Evolutionary conservation across 2,888 invertebrate genomes (phyloP).

Genomic region (Patella ulyssiponensis): DNA sequence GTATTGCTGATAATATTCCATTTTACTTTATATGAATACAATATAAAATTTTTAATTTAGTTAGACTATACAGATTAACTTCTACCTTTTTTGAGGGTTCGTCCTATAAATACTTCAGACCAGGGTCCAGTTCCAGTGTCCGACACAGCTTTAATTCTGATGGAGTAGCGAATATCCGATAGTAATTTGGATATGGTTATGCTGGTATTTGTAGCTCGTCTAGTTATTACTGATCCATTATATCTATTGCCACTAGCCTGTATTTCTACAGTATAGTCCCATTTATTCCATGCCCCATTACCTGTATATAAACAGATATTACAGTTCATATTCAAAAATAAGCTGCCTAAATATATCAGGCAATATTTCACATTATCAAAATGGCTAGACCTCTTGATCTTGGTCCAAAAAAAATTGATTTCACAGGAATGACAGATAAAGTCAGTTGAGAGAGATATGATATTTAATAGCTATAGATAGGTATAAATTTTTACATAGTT

Average conservation of each 20-base stretch:
- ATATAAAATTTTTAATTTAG: background rate
- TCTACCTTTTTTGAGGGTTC: conserved; percentile 73
- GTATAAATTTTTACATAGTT: too few species aligned
- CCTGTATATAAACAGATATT: conserved; percentile 69
- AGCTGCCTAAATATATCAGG: too few species aligned
- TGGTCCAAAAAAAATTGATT: too few species aligned
- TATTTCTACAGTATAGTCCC: conserved; percentile 83
- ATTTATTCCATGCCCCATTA: conserved; percentile 80
- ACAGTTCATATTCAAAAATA: too few species aligned
- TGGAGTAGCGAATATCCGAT: conserved; percentile 83
- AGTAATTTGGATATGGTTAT: conserved; percentile 67
- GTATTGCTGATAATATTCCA: too few species aligned
- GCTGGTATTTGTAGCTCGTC: conserved; percentile 36
- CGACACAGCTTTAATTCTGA: conserved; percentile 86
- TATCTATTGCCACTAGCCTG: conserved; percentile 53
- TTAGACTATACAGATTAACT: conserved; percentile 8
- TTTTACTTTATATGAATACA: background rate
- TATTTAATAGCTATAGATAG: too few species aligned
- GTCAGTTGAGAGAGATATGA: too few species aligned
- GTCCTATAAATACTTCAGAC: conserved; percentile 81
- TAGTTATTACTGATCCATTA: conserved; percentile 22
- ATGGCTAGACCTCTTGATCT: too few species aligned
- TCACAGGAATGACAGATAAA: too few species aligned
- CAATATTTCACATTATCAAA: too few species aligned
- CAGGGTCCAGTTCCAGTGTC: conserved; percentile 84